Evolutionary conservation across 2,888 invertebrate species (phyloP).

Genomic region (Trichacis sp.): DNA sequence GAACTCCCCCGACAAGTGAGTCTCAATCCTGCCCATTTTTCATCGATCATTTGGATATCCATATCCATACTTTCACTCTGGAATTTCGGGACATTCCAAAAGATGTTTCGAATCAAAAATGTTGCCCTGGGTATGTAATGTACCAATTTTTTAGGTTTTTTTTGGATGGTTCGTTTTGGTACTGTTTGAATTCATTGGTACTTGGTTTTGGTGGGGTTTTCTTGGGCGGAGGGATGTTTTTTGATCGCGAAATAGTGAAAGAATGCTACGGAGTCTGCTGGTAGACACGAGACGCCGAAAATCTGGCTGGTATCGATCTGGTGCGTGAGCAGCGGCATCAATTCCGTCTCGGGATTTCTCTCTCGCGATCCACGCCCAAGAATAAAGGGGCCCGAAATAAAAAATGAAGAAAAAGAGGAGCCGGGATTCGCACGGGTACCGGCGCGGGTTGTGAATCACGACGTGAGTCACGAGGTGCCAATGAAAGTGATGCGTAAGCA

Average conservation of each 20-base stretch:
- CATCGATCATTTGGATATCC: too few species aligned
- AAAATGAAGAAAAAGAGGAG: slow-evolving; percentile 17
- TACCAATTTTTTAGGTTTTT: too few species aligned
- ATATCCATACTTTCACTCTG: too few species aligned
- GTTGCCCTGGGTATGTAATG: too few species aligned
- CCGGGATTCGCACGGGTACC: neutral
- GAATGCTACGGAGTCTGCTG: neutral
- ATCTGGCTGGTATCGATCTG: slow-evolving; percentile 39
- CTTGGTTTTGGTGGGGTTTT: neutral
- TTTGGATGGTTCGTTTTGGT: neutral
- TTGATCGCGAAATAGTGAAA: neutral
- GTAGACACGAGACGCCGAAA: slow-evolving; percentile 19
- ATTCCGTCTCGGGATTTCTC: slow-evolving; percentile 35
- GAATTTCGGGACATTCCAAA: too few species aligned
- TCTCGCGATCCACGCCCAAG: slow-evolving; percentile 42
- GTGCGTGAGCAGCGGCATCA: slow-evolving; percentile 22
- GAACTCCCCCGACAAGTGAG: neutral
- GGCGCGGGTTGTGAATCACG: slow-evolving; percentile 18
- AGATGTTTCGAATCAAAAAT: too few species aligned
- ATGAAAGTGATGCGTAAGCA: slow-evolving; percentile 29
- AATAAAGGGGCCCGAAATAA: slow-evolving; percentile 37
- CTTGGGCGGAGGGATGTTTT: too few species aligned
- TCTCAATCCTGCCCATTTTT: too few species aligned
- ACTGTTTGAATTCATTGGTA: neutral
- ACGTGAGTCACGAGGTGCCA: slow-evolving; percentile 25